Percentiles rank a stretch among this genome's conserved stretches.
These are phyloP conservation scores for Lagorchestes hirsutus DNA, from an alignment of 2,797 vertebrate genomes.

Conservation along the genomic window DNA sequence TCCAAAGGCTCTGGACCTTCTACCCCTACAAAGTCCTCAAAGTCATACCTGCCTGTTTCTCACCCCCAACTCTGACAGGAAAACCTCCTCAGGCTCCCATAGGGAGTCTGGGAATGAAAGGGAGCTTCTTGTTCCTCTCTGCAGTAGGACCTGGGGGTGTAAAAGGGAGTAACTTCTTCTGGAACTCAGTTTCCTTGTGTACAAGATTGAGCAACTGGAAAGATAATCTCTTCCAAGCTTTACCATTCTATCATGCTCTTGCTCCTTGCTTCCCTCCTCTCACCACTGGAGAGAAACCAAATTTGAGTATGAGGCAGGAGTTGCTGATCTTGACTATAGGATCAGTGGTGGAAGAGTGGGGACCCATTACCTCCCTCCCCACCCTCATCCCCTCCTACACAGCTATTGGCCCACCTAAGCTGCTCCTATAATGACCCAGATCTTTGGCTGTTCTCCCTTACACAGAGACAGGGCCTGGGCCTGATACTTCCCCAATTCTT, in stretches of 20 bases:
- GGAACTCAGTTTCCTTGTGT: background rate
- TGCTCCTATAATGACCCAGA: background rate
- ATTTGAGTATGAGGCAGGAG: too few relatives aligned
- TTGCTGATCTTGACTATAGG: background rate
- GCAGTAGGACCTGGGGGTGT: background rate
- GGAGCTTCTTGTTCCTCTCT: background rate
- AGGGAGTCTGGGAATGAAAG: background rate
- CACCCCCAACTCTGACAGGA: too few relatives aligned
- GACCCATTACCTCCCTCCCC: background rate
- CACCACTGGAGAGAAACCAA: background rate
- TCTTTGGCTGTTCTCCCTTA: background rate
- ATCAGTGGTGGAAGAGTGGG: background rate
- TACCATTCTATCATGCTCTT: background rate
- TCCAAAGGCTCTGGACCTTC: background rate
- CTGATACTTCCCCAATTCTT: background rate
- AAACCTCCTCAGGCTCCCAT: background rate
- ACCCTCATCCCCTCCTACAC: background rate
- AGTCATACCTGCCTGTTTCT: accelerated
- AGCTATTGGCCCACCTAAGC: background rate
- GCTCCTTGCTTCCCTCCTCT: background rate
- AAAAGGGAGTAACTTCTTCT: background rate
- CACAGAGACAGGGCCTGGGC: background rate
- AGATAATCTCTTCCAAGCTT: background rate
- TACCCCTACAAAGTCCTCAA: background rate
- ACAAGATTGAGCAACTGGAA: background rate